These are phyloP conservation scores for Drosophila erecta DNA, from an alignment of 1,140 invertebrate species.

Conservation along the genomic window DNA sequence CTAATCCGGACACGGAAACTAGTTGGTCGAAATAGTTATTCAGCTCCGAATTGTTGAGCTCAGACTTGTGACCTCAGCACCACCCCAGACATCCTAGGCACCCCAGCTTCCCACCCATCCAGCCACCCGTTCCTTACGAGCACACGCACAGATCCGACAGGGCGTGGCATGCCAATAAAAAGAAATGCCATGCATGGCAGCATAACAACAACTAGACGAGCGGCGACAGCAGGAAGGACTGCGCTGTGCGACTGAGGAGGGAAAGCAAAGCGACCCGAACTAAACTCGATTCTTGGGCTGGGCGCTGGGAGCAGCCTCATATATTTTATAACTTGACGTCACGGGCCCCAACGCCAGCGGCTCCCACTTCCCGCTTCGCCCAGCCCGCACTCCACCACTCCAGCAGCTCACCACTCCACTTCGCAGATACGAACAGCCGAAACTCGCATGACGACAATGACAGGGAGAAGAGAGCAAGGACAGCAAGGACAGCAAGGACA, in stretches of 20 bases:
- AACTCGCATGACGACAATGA: slow-evolving; percentile 54
- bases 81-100: slow-evolving; percentile 24
- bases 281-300: slow-evolving; percentile 22
- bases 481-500: background rate
- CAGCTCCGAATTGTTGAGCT: background rate
- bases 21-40: background rate
- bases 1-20: background rate
- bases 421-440: slow-evolving; percentile 20
- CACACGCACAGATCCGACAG: slow-evolving; percentile 24
- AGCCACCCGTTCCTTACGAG: background rate
- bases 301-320: slow-evolving; percentile 59
- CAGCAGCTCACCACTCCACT: background rate
- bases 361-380: background rate
- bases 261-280: slow-evolving; percentile 44
- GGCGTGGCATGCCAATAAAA: slow-evolving; percentile 66
- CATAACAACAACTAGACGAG: background rate
- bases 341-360: slow-evolving; percentile 14
- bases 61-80: slow-evolving; percentile 39
- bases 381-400: background rate
- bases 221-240: slow-evolving; percentile 1
- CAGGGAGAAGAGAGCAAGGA: background rate
- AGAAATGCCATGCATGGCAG: slow-evolving; percentile 22
- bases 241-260: background rate
- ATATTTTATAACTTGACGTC: slow-evolving; percentile 80
- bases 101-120: background rate